Percentiles rank a stretch among this genome's conserved stretches.
Evolutionary conservation across 2,113 vertebrate genomes (phyloP).

Genomic region (Cephalopholis sonnerati): DNA sequence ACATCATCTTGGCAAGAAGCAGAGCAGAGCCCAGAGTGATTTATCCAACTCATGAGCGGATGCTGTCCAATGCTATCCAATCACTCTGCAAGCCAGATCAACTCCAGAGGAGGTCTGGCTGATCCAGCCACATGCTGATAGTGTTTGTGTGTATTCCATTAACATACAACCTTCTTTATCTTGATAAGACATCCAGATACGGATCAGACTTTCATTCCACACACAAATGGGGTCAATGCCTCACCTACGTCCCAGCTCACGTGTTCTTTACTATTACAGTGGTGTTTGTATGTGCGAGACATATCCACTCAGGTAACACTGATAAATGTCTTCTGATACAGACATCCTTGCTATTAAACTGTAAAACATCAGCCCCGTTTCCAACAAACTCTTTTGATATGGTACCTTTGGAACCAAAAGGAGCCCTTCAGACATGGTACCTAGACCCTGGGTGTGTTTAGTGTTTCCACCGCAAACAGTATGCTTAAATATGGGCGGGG

Average conservation of each 20-base stretch:
- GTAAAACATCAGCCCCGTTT: background rate
- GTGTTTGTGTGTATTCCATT: slow-evolving; percentile 22
- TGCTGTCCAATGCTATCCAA: slow-evolving; percentile 19
- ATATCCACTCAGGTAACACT: slow-evolving; percentile 40
- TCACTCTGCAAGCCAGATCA: slow-evolving; percentile 24
- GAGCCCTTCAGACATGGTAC: no score
- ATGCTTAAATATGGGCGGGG: no score
- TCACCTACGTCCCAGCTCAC: background rate
- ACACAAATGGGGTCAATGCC: slow-evolving; percentile 3
- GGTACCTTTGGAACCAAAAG: no score
- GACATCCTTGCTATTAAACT: slow-evolving; percentile 3
- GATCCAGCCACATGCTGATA: slow-evolving; percentile 31
- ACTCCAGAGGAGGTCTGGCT: slow-evolving; percentile 33
- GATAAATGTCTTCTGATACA: slow-evolving; percentile 49
- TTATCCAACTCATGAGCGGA: slow-evolving; percentile 11
- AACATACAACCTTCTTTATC: slow-evolving; percentile 29
- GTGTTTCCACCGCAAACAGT: no score
- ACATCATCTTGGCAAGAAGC: background rate
- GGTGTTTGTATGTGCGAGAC: slow-evolving; percentile 48
- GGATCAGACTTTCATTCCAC: slow-evolving; percentile 29
- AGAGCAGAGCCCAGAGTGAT: background rate
- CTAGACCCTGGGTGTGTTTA: no score
- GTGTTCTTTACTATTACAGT: slow-evolving; percentile 21
- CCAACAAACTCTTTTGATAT: no score
- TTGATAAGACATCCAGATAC: slow-evolving; percentile 44